A percentile compares a stretch with the other conserved stretches of the same genome.
Conservation (phyloP, 1,140 invertebrate genomes). For the Heterodera carotae region DNA sequence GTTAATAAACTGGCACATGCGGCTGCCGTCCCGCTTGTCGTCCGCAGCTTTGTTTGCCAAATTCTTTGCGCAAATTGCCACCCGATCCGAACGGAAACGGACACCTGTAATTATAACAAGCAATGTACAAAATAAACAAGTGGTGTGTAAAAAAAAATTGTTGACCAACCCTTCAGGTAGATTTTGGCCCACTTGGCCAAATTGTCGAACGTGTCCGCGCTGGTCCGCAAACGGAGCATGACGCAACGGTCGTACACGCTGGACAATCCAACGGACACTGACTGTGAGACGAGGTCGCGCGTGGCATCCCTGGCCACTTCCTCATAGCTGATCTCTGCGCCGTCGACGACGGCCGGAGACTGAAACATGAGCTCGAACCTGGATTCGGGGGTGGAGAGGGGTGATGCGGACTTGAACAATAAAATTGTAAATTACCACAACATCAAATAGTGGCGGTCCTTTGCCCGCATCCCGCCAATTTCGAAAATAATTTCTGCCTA, state of each 20-base stretch:
- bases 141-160: background rate
- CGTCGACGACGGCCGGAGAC: conserved; percentile 45
- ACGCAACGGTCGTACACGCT: conserved; percentile 34
- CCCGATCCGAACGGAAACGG: conserved; percentile 12
- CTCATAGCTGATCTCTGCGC: conserved; percentile 33
- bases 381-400: no score
- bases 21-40: conserved; percentile 37
- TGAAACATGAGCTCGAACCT: conserved; percentile 44
- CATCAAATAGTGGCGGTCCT: conserved; percentile 48
- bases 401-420: no score
- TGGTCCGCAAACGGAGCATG: conserved; percentile 8
- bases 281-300: conserved; percentile 34
- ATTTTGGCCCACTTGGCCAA: conserved; percentile 45
- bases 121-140: no score
- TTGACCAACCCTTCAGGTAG: conserved; percentile 24
- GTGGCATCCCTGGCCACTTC: conserved; percentile 47
- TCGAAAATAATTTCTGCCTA: conserved; percentile 39
- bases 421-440: conserved; percentile 24
- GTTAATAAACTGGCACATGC: conserved; percentile 1
- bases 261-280: conserved; percentile 29
- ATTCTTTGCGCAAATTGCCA: conserved; percentile 41
- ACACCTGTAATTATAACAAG: background rate
- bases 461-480: conserved; percentile 25
- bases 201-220: conserved; percentile 37
- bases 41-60: conserved; percentile 38